A percentile compares a stretch with the other conserved stretches of the same genome.
Evolutionary conservation across 30 jellyfish, hydroid and myxozoan species (phyloP).

Genomic region (Cassiopea andromeda): DNA sequence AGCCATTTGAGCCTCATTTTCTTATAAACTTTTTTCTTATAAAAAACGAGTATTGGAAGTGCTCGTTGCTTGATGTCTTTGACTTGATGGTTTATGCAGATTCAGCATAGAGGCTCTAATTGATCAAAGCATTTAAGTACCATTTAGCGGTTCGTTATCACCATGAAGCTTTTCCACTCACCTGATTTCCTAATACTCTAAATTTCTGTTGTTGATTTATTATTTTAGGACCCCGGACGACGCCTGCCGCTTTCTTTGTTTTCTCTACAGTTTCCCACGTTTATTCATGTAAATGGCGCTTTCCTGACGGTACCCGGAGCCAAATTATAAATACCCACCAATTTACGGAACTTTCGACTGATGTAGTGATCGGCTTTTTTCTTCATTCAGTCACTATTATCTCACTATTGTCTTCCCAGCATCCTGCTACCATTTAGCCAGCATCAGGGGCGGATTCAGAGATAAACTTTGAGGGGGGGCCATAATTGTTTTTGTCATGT

Average conservation of each 20-base stretch:
- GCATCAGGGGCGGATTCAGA: background rate
- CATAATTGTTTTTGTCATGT: no score
- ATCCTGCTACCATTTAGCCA: background rate
- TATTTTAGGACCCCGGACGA: slow-evolving; percentile 19
- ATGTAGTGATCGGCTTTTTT: background rate
- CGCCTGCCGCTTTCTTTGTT: slow-evolving; percentile 11
- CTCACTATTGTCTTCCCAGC: background rate
- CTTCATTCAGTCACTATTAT: background rate
- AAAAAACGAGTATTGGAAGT: no score
- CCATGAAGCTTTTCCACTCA: background rate
- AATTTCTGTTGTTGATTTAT: background rate
- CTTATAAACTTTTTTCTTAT: no score
- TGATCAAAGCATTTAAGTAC: background rate
- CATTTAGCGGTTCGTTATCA: background rate
- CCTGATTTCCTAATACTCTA: background rate
- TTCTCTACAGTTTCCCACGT: slow-evolving; percentile 41
- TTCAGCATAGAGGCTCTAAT: background rate
- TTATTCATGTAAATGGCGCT: slow-evolving; percentile 11
- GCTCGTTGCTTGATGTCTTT: background rate
- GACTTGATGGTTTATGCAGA: background rate
- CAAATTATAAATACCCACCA: slow-evolving; percentile 26
- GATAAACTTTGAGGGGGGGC: background rate
- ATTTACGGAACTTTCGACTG: background rate
- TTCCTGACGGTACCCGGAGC: slow-evolving; percentile 55
- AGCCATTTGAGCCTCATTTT: no score